A percentile compares a stretch with the other conserved stretches of the same genome.
Evolutionary conservation across 2,797 vertebrate species (phyloP).

Genomic region (Thamnophis elegans): DNA sequence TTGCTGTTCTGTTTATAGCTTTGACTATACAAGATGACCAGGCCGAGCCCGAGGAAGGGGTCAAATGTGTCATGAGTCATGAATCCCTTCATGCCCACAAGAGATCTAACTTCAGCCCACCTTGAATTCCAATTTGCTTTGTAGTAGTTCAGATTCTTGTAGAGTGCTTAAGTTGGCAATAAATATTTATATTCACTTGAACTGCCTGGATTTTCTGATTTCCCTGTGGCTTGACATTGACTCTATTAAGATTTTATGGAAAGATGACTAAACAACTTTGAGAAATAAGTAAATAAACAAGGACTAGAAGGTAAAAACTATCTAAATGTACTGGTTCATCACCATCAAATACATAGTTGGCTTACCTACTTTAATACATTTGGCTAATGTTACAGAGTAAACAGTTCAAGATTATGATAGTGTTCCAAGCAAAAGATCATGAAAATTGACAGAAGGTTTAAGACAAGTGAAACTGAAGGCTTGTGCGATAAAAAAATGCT

Average conservation of each 20-base stretch:
- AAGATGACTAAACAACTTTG: neutral
- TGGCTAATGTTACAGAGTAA: neutral
- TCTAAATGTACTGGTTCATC: neutral
- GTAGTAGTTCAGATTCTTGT: neutral
- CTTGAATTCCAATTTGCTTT: too few species aligned
- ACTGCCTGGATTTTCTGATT: neutral
- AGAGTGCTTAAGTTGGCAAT: neutral
- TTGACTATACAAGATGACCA: neutral
- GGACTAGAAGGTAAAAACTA: neutral
- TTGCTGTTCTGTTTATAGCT: neutral
- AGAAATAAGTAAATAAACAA: neutral
- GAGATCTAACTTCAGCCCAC: too few species aligned
- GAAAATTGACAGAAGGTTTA: neutral
- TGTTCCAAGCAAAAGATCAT: neutral
- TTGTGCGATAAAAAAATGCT: neutral
- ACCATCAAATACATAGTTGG: neutral
- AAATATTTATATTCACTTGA: neutral
- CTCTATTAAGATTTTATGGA: neutral
- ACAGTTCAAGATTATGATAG: neutral
- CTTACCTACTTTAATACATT: neutral
- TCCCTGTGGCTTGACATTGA: neutral
- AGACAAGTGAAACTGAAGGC: neutral
- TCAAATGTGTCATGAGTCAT: too few species aligned
- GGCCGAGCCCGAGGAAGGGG: neutral
- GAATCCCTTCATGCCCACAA: too few species aligned